Conservation (phyloP, 2,888 invertebrate species). For the Odontocolon sp. region DNA sequence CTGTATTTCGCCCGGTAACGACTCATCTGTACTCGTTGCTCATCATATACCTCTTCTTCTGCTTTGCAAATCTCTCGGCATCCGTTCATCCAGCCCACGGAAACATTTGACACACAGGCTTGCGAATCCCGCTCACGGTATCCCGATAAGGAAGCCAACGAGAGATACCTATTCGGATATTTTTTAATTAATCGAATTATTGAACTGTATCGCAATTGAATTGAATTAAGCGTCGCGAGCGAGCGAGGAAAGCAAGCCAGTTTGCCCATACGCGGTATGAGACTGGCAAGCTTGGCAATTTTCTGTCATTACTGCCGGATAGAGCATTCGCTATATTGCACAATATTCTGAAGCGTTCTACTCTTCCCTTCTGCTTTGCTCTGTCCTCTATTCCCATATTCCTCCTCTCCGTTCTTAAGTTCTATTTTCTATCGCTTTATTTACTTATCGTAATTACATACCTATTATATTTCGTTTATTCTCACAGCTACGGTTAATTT, state of each 20-base stretch:
- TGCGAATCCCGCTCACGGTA: constrained; percentile 17
- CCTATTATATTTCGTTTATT: too few relatives aligned
- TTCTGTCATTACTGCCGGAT: constrained; percentile 72
- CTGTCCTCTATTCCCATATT: background rate
- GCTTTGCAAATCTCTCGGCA: background rate
- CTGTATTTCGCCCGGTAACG: constrained; percentile 23
- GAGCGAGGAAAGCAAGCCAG: constrained; percentile 54
- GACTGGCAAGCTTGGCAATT: constrained; percentile 72
- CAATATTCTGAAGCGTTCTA: background rate
- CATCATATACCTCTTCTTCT: constrained; percentile 10
- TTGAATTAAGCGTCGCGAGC: constrained; percentile 77
- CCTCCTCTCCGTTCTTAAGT: background rate
- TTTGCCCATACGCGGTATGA: constrained; percentile 61
- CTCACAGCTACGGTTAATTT: too few relatives aligned
- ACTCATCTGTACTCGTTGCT: constrained; percentile 35
- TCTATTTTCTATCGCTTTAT: background rate
- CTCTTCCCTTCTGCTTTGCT: background rate
- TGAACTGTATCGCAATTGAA: constrained; percentile 80
- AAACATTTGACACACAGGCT: too few relatives aligned
- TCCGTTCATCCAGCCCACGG: constrained; percentile 10
- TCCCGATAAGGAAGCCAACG: constrained; percentile 19
- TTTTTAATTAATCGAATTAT: constrained; percentile 81
- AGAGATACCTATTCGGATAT: constrained; percentile 69
- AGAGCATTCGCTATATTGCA: constrained; percentile 26
- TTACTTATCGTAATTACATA: background rate